These are phyloP conservation scores for Myrmecobius fasciatus DNA, from an alignment of 2,113 vertebrate genomes.

Conservation along the genomic window DNA sequence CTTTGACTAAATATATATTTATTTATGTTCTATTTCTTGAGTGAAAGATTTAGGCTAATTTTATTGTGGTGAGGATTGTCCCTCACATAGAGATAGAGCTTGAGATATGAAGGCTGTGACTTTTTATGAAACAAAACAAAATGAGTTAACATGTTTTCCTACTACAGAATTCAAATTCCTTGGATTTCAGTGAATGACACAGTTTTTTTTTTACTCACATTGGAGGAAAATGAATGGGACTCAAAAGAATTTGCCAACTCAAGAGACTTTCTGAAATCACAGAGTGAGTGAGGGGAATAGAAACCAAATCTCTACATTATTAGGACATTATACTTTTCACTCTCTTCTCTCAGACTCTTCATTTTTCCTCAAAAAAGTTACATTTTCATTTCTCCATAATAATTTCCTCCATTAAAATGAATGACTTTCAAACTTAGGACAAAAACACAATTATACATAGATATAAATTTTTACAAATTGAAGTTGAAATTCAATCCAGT, in stretches of 20 bases:
- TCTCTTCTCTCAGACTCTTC: neutral
- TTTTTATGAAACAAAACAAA: neutral
- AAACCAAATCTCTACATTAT: constrained; percentile 27
- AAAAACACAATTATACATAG: neutral
- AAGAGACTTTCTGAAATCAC: neutral
- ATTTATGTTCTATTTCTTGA: constrained; percentile 23
- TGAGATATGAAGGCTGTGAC: constrained; percentile 2
- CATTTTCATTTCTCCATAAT: neutral
- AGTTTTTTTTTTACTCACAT: neutral
- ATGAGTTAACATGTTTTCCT: constrained; percentile 19
- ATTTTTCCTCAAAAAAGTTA: neutral
- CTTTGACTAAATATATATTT: neutral
- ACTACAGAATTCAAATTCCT: neutral
- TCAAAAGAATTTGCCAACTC: neutral
- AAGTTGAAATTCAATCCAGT: neutral
- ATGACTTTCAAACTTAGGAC: neutral
- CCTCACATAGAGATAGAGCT: neutral
- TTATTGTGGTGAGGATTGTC: neutral
- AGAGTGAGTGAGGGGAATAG: neutral
- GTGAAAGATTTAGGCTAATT: neutral
- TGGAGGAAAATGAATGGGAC: neutral
- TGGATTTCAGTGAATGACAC: constrained; percentile 3
- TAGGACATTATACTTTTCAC: neutral
- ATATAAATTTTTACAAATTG: neutral
- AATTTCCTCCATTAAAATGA: neutral